These are phyloP conservation scores for Glossophaga mutica DNA, from an alignment of 2,797 vertebrate genomes.

Conservation along the genomic window DNA sequence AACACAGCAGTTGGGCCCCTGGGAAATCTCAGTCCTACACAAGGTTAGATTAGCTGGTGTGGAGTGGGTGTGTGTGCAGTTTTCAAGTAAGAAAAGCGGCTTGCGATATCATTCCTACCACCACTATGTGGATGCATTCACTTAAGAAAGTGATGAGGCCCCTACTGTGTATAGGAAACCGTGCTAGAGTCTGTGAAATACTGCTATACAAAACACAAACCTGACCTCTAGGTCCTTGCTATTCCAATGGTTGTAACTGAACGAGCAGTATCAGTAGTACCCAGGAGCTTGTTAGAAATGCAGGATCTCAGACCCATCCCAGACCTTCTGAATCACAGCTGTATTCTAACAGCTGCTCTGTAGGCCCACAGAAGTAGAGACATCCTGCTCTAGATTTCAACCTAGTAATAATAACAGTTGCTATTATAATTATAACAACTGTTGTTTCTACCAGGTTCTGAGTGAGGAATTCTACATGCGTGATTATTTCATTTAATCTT, in stretches of 20 bases:
- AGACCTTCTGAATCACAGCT: neutral
- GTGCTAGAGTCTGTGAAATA: neutral
- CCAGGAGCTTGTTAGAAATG: neutral
- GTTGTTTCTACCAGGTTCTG: neutral
- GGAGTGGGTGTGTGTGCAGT: neutral
- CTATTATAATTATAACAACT: neutral
- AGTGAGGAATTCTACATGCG: neutral
- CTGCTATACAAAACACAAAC: neutral
- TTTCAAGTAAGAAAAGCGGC: neutral
- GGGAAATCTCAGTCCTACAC: slow-evolving; percentile 68
- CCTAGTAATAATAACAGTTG: neutral
- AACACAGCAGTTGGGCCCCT: slow-evolving; percentile 54
- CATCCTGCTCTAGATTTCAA: neutral
- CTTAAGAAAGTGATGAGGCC: neutral
- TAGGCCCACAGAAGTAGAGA: neutral
- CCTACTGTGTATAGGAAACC: neutral
- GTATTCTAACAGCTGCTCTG: neutral
- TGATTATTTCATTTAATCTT: neutral
- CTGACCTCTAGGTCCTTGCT: neutral
- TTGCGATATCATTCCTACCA: neutral
- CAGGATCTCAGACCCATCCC: neutral
- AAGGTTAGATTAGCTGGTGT: slow-evolving; percentile 59
- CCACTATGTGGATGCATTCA: neutral
- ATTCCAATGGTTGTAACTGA: neutral
- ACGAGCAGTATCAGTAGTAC: neutral